phyloP scores from a whole-genome alignment of 2,113 vertebrate genomes.

The Electrona antarctica region DNA sequence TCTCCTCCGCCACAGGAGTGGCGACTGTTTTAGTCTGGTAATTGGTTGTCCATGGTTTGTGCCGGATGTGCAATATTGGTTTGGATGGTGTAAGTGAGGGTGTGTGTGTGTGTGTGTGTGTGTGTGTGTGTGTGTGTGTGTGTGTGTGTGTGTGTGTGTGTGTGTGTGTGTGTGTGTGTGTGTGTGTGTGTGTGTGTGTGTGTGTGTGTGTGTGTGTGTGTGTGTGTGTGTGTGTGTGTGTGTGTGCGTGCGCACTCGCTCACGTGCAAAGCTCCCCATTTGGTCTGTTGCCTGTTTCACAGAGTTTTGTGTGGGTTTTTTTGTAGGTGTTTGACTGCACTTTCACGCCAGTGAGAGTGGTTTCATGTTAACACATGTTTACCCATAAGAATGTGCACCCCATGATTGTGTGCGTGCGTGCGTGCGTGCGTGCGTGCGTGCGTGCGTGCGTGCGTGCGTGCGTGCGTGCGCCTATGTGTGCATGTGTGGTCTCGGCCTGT shows the following conservation, averaged over 20 bases:
- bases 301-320: slow-evolving; percentile 28
- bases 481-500: slow-evolving; percentile 14
- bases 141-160: background rate
- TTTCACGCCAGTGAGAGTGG: slow-evolving; percentile 44
- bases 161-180: slow-evolving; percentile 6
- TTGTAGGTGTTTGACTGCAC: slow-evolving; percentile 64
- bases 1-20: slow-evolving; percentile 43
- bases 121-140: slow-evolving; percentile 14
- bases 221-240: background rate
- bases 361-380: slow-evolving; percentile 66
- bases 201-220: background rate
- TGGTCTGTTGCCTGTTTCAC: slow-evolving; percentile 51
- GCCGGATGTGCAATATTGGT: slow-evolving; percentile 37
- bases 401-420: slow-evolving; percentile 56
- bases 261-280: slow-evolving; percentile 18
- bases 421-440: too few species aligned
- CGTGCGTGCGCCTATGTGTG: slow-evolving; percentile 10
- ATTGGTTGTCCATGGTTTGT: slow-evolving; percentile 58
- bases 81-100: slow-evolving; percentile 23
- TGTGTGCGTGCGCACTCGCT: background rate
- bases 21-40: slow-evolving; percentile 46
- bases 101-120: slow-evolving; percentile 35
- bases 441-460: slow-evolving; percentile 15
- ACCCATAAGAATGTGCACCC: slow-evolving; percentile 49
- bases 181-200: slow-evolving; percentile 23